Evolutionary conservation across 2,113 vertebrate genomes (phyloP).

Genomic region (Ailurus styani): DNA sequence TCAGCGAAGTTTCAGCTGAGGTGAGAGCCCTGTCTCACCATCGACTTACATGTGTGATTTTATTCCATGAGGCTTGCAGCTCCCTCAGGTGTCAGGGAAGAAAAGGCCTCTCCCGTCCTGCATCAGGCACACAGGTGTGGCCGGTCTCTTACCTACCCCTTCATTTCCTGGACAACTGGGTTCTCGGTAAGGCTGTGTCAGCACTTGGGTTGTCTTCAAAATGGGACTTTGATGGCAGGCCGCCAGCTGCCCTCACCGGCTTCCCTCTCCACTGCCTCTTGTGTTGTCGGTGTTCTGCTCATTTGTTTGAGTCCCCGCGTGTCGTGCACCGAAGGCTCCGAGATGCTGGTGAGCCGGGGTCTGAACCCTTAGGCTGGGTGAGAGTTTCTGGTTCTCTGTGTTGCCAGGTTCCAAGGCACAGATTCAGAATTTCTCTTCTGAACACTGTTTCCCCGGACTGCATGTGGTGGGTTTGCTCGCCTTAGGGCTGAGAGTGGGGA

Average conservation of each 20-base stretch:
- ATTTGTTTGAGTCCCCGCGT: fast-evolving
- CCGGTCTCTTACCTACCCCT: background rate
- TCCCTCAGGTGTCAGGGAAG: background rate
- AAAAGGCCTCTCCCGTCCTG: background rate
- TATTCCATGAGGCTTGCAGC: fast-evolving
- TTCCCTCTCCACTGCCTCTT: background rate
- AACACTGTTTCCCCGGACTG: background rate
- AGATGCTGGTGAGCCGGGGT: background rate
- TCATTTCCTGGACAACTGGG: fast-evolving
- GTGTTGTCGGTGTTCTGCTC: too few species aligned
- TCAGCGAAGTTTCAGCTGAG: background rate
- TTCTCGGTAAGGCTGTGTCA: background rate
- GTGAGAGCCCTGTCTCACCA: fast-evolving
- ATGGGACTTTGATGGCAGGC: background rate
- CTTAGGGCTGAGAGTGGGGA: background rate
- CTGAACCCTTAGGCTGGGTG: background rate
- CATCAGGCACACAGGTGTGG: background rate
- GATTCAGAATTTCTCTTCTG: background rate
- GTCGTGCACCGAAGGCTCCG: fast-evolving
- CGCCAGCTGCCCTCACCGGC: fast-evolving
- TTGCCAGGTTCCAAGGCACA: background rate
- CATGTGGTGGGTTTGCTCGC: too few species aligned
- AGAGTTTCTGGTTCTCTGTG: background rate
- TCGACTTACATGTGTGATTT: fast-evolving
- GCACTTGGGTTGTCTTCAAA: background rate